A percentile compares a stretch with the other conserved stretches of the same genome.
Conservation (phyloP, 2,888 invertebrate genomes). For the Rhamnusium bicolor region DNA sequence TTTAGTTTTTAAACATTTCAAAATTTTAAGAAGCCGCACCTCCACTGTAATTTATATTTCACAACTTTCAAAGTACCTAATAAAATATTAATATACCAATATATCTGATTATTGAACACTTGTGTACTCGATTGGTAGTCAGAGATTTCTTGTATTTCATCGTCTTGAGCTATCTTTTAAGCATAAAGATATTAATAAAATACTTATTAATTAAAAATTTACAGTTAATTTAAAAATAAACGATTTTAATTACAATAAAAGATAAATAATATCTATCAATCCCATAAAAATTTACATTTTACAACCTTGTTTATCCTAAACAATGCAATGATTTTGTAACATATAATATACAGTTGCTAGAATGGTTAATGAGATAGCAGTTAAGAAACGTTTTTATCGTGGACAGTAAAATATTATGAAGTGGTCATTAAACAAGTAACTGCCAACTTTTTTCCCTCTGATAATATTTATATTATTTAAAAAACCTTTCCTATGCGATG, state of each 20-base stretch:
- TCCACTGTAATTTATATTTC: not conserved
- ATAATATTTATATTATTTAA: not conserved
- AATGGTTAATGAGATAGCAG: conserved; percentile 30
- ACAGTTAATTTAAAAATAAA: conserved; percentile 13
- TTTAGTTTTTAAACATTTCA: not conserved
- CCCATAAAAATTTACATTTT: conserved; percentile 41
- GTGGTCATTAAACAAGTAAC: conserved; percentile 22
- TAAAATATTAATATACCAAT: not conserved
- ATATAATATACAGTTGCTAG: conserved; percentile 19
- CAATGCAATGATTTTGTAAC: conserved; percentile 32
- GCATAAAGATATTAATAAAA: not conserved
- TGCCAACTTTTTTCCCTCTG: conserved; percentile 3
- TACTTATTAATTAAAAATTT: conserved; percentile 4
- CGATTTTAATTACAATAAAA: conserved; percentile 5
- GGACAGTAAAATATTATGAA: conserved; percentile 33
- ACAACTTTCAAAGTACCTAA: not conserved
- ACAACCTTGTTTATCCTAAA: conserved; percentile 41
- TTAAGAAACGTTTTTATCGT: conserved; percentile 28
- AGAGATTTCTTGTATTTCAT: not conserved
- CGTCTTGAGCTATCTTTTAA: not conserved
- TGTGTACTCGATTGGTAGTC: not conserved
- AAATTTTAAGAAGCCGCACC: not conserved
- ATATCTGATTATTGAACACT: not conserved
- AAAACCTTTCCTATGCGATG: not conserved
- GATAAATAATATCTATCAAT: not conserved